phyloP scores from a whole-genome alignment of 2,888 invertebrate genomes.

The Cheilosia vulpina region DNA sequence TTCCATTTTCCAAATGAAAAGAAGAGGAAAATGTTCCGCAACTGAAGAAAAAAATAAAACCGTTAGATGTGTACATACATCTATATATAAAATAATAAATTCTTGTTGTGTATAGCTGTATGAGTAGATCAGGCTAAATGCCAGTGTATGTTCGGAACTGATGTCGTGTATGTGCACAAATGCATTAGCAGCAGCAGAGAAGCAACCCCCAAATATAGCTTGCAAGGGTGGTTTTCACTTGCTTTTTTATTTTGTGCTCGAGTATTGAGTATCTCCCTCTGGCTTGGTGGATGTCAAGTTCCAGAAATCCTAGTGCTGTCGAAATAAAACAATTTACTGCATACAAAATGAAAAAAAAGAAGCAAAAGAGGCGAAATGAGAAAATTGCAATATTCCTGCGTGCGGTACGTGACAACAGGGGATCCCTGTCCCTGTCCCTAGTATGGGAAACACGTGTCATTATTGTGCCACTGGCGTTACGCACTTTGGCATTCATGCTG shows the following conservation, averaged over 20 bases:
- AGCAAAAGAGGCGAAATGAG: constrained; percentile 47
- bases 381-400: constrained; percentile 71
- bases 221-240: constrained; percentile 66
- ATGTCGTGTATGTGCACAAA: constrained; percentile 64
- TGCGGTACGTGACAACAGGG: constrained; percentile 50
- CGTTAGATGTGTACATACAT: constrained; percentile 14
- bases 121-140: constrained; percentile 13
- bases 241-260: constrained; percentile 7
- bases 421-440: constrained; percentile 1
- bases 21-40: constrained; percentile 66
- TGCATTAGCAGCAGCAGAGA: constrained; percentile 54
- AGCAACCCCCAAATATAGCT: constrained; percentile 67
- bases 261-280: constrained; percentile 7
- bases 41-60: constrained; percentile 19
- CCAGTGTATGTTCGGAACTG: constrained; percentile 41
- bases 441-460: constrained; percentile 69
- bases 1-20: constrained; percentile 70
- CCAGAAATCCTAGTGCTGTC: constrained; percentile 37
- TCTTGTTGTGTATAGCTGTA: neutral
- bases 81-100: constrained; percentile 49
- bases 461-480: constrained; percentile 68
- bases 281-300: neutral
- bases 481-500: constrained; percentile 58
- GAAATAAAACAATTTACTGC: constrained; percentile 70
- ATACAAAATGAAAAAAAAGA: constrained; percentile 27